Percentiles rank a stretch among this genome's conserved stretches.
These are phyloP conservation scores for Hydrocynus forskahlii DNA, from an alignment of 2,797 vertebrate species.

Conservation along the genomic window DNA sequence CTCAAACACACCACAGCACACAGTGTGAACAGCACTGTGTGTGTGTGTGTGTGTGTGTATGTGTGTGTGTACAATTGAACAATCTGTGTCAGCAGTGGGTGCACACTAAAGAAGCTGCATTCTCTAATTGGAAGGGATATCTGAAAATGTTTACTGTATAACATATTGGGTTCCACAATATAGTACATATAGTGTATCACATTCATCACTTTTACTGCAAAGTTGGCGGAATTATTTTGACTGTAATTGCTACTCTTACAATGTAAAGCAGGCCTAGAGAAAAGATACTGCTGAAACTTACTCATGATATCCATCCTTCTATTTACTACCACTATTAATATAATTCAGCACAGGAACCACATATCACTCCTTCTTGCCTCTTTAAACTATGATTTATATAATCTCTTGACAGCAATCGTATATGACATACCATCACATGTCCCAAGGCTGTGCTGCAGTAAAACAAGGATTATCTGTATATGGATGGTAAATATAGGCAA, in stretches of 20 bases:
- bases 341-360: conserved; percentile 25
- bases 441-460: conserved; percentile 11
- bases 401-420: conserved; percentile 44
- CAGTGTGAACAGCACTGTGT: no score
- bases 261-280: conserved; percentile 5
- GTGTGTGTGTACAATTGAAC: not conserved
- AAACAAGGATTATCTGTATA: conserved; percentile 22
- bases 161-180: not conserved
- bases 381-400: conserved; percentile 45
- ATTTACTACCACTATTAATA: conserved; percentile 22
- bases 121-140: not conserved
- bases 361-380: conserved; percentile 22
- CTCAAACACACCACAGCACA: no score
- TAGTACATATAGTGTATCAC: not conserved
- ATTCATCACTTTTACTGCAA: not conserved
- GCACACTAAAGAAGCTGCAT: not conserved
- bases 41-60: no score
- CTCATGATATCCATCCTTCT: conserved; percentile 21
- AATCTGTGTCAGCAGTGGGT: not conserved
- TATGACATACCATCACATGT: conserved; percentile 7
- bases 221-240: not conserved
- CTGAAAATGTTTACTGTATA: not conserved
- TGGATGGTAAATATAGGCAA: not conserved
- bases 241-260: not conserved
- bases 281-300: conserved; percentile 18